Base-by-base conservation (phyloP, 2,888 invertebrate species). In the Metopia argyrocephala region DNA sequence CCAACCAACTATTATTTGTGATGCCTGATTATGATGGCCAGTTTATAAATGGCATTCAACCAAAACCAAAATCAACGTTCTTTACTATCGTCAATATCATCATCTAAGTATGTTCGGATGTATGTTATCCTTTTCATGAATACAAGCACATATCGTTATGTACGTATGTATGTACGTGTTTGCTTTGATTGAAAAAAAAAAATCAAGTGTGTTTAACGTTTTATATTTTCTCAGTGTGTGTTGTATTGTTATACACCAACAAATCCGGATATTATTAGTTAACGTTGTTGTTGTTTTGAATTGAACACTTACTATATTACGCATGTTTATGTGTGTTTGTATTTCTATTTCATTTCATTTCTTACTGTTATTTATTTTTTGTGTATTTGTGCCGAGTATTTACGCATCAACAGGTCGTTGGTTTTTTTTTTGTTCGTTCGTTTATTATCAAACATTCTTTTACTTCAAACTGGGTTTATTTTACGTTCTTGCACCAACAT, bases 341-440 rank as follows among this genome's bases (percentile, higher is more conserved):
- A n/a, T 48, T 27, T 65, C 18, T 65, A 9, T 71, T 54, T 68
- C 45, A 12, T 38, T n/a, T n/a, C n/a, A 48, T 25, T 57, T 76
- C 28, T 59, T 65, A 52, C 28, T 59, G 59, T 65, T 64, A 71
- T 50, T 70, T 61, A 46, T 62, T 46, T 48, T 25, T 23, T 23
- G 66, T 62, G n/a, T 62, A 52, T 62, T 64, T 38, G 6, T 31
- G 20, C n/a, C 48, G 79, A 80, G 81, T 78, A 76, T 84, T 84
- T 83, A 85, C 84, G 84, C 84, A 85, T 85, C 84, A 85, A 85
- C 84, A 85, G 84, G 83, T 84, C 81, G 82, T 78, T 79, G 61
- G 48, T 56, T 38, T 20, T 54, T 62, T 68, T 52, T 62, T 65
- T 78, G 73, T 54, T 79, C 52, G 27, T 27, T 65, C 52, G 27